Evolutionary conservation across 2,113 vertebrate genomes (phyloP), one percentile per base, ranked within the genome.

Genomic region (Sakesphorus luctuosus): DNA sequence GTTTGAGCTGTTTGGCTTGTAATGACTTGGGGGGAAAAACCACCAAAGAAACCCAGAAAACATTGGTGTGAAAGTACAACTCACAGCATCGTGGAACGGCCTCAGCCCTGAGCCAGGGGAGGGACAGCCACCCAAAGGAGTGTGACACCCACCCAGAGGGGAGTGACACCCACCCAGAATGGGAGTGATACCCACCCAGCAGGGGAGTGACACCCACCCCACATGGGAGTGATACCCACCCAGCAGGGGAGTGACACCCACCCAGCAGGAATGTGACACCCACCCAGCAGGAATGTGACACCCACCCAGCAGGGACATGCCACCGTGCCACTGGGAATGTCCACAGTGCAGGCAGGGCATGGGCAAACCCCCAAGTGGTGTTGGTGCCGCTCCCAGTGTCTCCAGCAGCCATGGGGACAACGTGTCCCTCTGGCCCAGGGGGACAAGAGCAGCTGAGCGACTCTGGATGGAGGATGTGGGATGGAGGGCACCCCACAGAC

Each of bases 231-330:
- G 38, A 38, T 10, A 38, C 38, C 38, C 38, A 43, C 40, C 40
- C 40, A 40, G 13, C n/a, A 40, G 12, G 12, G 40, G 40, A 13
- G 12, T 40, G 40, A 40, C 40, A 40, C 40, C 11, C 40, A 40
- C 40, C 12, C 40, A 13, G 13, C 12, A 6, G 74, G 67, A 38
- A 6, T 15, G 40, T 43, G 40, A 15, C 40, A 43, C 40, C 13
- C 40, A 43, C 40, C 40, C 40, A 43, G 40, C 38, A 6, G 74
- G 67, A n/a, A 10, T 17, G 0, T 18, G 36, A n/a, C 67, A 6
- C 1, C 1, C 3, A 36, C 75, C 55, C 81, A 11, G 19, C 3
- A 1, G 3, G 31, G 9, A 3, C 0, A 1, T 43, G 2, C 10
- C 47, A 40, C 1, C 2, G 2, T n/a, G n/a, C 58, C 68, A 31